phyloP scores from a whole-genome alignment of 2,797 vertebrate species.

The Crocodylus rhombifer region DNA sequence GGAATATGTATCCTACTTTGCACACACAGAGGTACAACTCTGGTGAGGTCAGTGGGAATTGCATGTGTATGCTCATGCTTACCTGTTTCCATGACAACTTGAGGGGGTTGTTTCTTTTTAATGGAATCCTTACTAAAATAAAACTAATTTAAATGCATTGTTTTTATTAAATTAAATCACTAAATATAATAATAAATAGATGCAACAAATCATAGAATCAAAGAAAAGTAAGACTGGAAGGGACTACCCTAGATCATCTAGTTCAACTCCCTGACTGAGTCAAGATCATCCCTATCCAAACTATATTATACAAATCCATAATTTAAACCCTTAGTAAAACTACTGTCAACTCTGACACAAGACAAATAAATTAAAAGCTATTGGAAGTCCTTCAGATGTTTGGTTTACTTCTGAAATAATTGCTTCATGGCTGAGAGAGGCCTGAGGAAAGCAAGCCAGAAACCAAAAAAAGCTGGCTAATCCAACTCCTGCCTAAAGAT shows the following conservation, averaged over 20 bases:
- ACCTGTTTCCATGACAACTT: background rate
- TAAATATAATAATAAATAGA: background rate
- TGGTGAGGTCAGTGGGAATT: background rate
- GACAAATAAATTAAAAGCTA: background rate
- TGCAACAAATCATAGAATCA: too few species aligned
- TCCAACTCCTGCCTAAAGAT: background rate
- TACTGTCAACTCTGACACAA: too few species aligned
- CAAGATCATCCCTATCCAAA: too few species aligned
- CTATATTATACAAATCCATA: too few species aligned
- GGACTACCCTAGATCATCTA: too few species aligned
- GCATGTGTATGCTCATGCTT: background rate
- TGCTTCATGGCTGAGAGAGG: background rate
- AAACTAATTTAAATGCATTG: background rate
- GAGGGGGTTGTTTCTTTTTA: background rate
- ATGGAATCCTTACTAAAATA: background rate
- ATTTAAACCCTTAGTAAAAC: too few species aligned
- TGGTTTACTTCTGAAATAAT: background rate
- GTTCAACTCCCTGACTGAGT: too few species aligned
- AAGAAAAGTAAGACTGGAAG: too few species aligned
- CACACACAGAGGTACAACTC: rapidly evolving
- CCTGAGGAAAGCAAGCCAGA: background rate
- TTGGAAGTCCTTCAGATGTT: background rate
- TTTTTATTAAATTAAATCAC: background rate
- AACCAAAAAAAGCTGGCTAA: background rate
- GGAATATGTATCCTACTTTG: background rate